Base-by-base conservation (phyloP, 2,797 vertebrate genomes). In the Mareca strepera region DNA sequence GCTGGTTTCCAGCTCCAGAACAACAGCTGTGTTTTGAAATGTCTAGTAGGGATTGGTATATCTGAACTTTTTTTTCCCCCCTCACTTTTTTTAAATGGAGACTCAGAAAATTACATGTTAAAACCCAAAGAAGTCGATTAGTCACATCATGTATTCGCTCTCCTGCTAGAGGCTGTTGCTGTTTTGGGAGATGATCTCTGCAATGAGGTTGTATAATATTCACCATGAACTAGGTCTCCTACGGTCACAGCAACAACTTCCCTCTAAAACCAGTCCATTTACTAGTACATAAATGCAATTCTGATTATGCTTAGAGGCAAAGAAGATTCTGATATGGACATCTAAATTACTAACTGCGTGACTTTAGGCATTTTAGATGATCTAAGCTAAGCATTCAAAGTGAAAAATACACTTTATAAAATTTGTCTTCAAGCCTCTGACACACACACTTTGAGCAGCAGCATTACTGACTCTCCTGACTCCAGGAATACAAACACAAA, bases 161-260 rank as follows among this genome's bases (percentile, higher is more conserved):
- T 80, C 62, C 62, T 75, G 85, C 93, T 86, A 76, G 76, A 82
- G 74, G 82, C 66, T 39, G 75, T 17, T 88, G 41, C 93, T 94
- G 75, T 92, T 90, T 29, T 88, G 55, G 46, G 94, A 94, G 44
- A 91, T 39, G 7, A 58, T 81, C 80, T 86, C 70, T 73, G 41
- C 62, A 82, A 91, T 73, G 43, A 91, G 73, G 87, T 76, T 88
- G 89, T 55, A 26, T 0, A 86, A 77, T 60, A 93, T 46, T 78
- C 2, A 17, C 73, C 80, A 77, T 70, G 69, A 81, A 25, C 58
- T 80, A 80, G 70, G 41, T 88, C 83, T 96, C 81, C 70, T 73
- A 66, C 0, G 3, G 70, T 73, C 81, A 44, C 7, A 69, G 10
- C 55, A 84, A 69, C 4, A 92, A 37, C 10, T 37, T 72, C 48